Evolutionary conservation across 92 coral and sea anemone genomes (phyloP).

Genomic region (Bergia sp.): DNA sequence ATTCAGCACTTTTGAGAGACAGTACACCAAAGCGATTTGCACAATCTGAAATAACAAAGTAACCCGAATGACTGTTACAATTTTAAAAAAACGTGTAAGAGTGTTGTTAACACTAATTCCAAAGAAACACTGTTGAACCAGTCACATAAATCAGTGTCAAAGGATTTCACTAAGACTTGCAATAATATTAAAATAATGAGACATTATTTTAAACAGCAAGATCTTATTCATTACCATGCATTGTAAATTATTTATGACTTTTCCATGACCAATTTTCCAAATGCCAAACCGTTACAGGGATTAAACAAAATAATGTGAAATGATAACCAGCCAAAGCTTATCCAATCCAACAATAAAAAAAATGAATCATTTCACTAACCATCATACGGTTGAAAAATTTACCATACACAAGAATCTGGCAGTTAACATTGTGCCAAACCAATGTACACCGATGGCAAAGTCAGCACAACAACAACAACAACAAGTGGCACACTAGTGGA

Average conservation of each 20-base stretch:
- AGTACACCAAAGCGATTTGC: conserved; percentile 29
- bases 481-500: too few species aligned
- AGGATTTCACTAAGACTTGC: conserved; percentile 20
- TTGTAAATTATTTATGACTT: conserved; percentile 21
- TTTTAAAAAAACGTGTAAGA: conserved; percentile 12
- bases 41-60: conserved; percentile 28
- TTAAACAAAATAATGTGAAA: conserved; percentile 16
- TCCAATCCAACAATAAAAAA: conserved; percentile 26
- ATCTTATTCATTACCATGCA: conserved; percentile 22
- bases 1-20: conserved; percentile 50
- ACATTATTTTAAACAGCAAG: conserved; percentile 27
- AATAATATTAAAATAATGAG: conserved; percentile 21
- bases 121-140: conserved; percentile 14
- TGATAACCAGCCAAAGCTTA: conserved; percentile 12
- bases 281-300: conserved; percentile 24
- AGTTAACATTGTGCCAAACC: conserved; percentile 19
- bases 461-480: too few species aligned
- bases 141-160: conserved; percentile 16
- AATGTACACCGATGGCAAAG: conserved; percentile 8
- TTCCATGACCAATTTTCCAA: conserved; percentile 9
- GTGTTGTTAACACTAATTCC: conserved; percentile 26
- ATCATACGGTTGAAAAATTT: conserved; percentile 12
- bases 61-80: conserved; percentile 22
- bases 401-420: conserved; percentile 24
- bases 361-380: conserved; percentile 22